Conservation (phyloP, 2,888 invertebrate genomes). For the Subacronicta megacephala region DNA sequence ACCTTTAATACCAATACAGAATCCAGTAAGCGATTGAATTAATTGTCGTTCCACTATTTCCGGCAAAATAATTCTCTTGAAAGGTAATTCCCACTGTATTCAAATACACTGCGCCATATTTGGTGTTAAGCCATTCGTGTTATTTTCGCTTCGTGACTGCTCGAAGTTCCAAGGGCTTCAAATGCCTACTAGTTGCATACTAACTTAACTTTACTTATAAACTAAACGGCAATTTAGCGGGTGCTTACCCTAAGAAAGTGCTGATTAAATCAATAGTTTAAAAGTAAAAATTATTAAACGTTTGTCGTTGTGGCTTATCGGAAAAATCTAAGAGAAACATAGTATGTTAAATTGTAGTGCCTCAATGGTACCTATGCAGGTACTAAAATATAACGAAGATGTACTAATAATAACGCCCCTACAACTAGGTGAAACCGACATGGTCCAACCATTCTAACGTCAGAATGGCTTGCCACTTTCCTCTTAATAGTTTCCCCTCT, state of each 20-base stretch:
- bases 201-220: slow-evolving; percentile 6
- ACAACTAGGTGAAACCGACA: no score
- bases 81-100: slow-evolving; percentile 55
- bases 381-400: no score
- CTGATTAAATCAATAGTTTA: no score
- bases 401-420: no score
- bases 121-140: slow-evolving; percentile 39
- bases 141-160: slow-evolving; percentile 51
- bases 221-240: neutral
- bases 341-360: no score
- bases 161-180: slow-evolving; percentile 24
- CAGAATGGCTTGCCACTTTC: no score
- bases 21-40: slow-evolving; percentile 32
- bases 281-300: no score
- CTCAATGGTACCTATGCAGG: no score
- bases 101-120: slow-evolving; percentile 47
- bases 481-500: no score
- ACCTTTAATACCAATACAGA: slow-evolving; percentile 7
- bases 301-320: no score
- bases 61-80: slow-evolving; percentile 24
- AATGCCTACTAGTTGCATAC: slow-evolving; percentile 23
- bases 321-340: no score
- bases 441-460: no score
- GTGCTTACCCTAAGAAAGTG: neutral
- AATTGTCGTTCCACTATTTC: slow-evolving; percentile 36